These are phyloP conservation scores for Pteria penguin DNA, from an alignment of 2,888 invertebrate species.

Conservation along the genomic window DNA sequence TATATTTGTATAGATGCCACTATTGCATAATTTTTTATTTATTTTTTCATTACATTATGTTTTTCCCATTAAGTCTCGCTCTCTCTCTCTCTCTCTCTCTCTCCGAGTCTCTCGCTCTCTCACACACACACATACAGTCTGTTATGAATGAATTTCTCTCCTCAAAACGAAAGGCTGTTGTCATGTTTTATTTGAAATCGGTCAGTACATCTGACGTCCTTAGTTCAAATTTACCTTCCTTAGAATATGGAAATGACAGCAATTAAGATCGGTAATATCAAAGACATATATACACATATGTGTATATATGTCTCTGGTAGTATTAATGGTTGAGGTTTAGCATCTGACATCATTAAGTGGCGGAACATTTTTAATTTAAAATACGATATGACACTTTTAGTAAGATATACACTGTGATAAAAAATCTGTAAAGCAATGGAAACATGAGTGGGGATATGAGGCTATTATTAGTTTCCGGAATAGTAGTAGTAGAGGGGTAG, in stretches of 20 bases:
- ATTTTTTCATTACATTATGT: too few relatives aligned
- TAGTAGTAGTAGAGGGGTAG: constrained; percentile 12
- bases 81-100: not conserved
- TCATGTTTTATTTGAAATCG: too few relatives aligned
- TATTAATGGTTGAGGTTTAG: constrained; percentile 14
- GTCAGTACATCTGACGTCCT: too few relatives aligned
- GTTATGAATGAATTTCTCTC: too few relatives aligned
- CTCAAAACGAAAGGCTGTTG: too few relatives aligned
- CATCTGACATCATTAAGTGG: constrained; percentile 20
- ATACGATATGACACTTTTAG: constrained; percentile 11
- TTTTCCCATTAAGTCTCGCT: not conserved
- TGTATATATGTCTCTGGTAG: too few relatives aligned
- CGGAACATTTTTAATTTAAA: constrained; percentile 9
- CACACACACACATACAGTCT: not conserved
- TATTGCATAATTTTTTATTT: not conserved
- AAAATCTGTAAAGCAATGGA: constrained; percentile 7
- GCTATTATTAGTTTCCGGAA: constrained; percentile 1
- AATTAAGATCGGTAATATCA: not conserved
- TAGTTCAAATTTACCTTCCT: too few relatives aligned
- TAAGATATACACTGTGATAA: constrained; percentile 21
- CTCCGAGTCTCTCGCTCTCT: not conserved
- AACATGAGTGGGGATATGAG: constrained; percentile 15
- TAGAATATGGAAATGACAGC: too few relatives aligned
- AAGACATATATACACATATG: too few relatives aligned
- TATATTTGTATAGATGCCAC: not conserved